Evolutionary conservation across 2,797 vertebrate genomes (phyloP).

Genomic region (Pipistrellus pipistrellus): DNA sequence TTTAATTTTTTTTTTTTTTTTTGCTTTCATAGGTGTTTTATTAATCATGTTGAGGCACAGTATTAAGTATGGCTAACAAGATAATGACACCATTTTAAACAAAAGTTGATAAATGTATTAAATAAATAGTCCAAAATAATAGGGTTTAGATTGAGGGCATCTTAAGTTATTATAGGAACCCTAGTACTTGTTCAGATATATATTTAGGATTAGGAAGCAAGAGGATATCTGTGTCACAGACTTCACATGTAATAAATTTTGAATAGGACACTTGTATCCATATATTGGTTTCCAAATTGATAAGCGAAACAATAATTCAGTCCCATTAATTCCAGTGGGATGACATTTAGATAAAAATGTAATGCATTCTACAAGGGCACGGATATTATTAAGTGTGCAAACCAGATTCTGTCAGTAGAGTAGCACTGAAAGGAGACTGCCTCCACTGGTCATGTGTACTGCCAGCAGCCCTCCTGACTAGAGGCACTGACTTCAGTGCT

Average conservation of each 20-base stretch:
- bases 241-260: not conserved
- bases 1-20: too few relatives aligned
- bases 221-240: not conserved
- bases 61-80: not conserved
- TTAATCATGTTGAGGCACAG: not conserved
- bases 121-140: not conserved
- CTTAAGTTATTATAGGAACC: not conserved
- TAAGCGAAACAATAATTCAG: not conserved
- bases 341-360: not conserved
- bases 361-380: not conserved
- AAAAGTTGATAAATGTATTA: not conserved
- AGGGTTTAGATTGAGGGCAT: not conserved
- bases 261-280: not conserved
- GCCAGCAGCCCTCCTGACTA: too few relatives aligned
- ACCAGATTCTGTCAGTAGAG: not conserved
- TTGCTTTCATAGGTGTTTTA: not conserved
- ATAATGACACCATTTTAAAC: constrained; percentile 26
- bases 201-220: not conserved
- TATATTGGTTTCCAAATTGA: not conserved
- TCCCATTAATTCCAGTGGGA: not conserved
- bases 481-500: not conserved
- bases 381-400: not conserved
- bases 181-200: not conserved
- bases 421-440: not conserved
- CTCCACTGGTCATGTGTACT: not conserved